Base-by-base conservation (phyloP, 2,888 invertebrate genomes). In the Camptogramma bilineatum region DNA sequence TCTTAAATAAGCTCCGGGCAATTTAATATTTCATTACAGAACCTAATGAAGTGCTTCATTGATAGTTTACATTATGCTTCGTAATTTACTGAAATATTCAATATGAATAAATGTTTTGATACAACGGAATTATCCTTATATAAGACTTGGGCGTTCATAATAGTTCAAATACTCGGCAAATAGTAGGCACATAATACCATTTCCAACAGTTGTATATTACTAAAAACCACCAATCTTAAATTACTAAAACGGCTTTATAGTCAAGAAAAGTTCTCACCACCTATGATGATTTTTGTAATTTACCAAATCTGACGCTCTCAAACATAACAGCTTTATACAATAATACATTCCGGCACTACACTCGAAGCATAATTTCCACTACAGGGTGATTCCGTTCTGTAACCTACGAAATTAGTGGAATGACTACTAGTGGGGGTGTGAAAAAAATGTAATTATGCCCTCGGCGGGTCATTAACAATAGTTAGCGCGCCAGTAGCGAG, bases 391-490 rank as follows among this genome's bases (percentile, higher is more conserved):
- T 68, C 70, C 73, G 76, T 76, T 73, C 72, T 76, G 78, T 77
- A 84, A 85, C 83, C 83, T 83, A 81, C 80, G 78, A 84, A 90
- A 91, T 89, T 88, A 88, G 88, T 87, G 85, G 79, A 90, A 89
- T 86, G 83, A 85, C 86, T 84, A 82, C 86, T 86, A 85, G 83
- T 81, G 81, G 77, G 85, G 78, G 85, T 83, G 85, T 81, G 83
- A 90, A 90, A 90, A 82, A 85, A 85, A 84, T 84, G 86, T 87
- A 91, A 92, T 92, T 91, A 91, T 81, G 78, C 88, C 84, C 91
- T 91, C 81, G 84, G 78, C 76, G 83, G 79, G 90, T 88, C 91
- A 88, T 92, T 91, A 91, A 91, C 89, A 85, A 89, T 88, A 90
- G 89, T 91, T 88, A 87, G 79, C 70, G 77, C 70, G 62, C 76